Conservation (phyloP, 2,888 invertebrate genomes). For the Drosophila birchii region DNA sequence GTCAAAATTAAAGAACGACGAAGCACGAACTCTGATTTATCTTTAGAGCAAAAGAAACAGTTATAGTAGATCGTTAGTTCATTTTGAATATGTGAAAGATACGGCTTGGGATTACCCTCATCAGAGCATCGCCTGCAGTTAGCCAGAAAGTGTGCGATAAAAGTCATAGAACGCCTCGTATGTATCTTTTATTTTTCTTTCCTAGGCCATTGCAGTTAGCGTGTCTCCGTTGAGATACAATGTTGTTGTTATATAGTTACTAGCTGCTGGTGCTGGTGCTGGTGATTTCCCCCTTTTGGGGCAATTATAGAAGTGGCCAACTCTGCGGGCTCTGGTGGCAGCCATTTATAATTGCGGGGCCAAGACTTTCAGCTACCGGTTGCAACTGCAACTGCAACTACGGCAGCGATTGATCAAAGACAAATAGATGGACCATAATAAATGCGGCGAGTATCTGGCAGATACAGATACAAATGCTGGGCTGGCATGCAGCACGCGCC, state of each 20-base stretch:
- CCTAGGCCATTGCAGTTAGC: constrained; percentile 42
- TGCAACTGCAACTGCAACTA: constrained; percentile 42
- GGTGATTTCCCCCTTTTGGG: constrained; percentile 57
- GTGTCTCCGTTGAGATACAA: constrained; percentile 29
- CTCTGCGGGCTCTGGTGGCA: constrained; percentile 37
- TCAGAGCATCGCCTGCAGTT: constrained; percentile 58
- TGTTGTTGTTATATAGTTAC: constrained; percentile 32
- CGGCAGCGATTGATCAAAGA: constrained; percentile 44
- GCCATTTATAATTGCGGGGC: constrained; percentile 45
- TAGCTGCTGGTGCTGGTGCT: constrained; percentile 19
- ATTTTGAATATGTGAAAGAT: constrained; percentile 21
- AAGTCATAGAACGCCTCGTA: constrained; percentile 59
- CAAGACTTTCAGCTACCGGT: constrained; percentile 43
- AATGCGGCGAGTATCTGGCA: constrained; percentile 30
- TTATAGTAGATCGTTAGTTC: constrained; percentile 23
- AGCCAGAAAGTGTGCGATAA: constrained; percentile 69
- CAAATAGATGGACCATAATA: constrained; percentile 46
- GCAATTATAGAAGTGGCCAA: constrained; percentile 50
- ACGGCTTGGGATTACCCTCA: constrained; percentile 34
- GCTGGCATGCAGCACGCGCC: constrained; percentile 84
- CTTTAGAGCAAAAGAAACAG: constrained; percentile 6
- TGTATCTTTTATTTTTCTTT: constrained; percentile 14
- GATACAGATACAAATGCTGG: constrained; percentile 22
- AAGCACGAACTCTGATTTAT: not conserved
- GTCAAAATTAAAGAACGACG: not conserved